These are phyloP conservation scores for Tragelaphus scriptus DNA, from an alignment of 2,113 vertebrate species.

Conservation along the genomic window DNA sequence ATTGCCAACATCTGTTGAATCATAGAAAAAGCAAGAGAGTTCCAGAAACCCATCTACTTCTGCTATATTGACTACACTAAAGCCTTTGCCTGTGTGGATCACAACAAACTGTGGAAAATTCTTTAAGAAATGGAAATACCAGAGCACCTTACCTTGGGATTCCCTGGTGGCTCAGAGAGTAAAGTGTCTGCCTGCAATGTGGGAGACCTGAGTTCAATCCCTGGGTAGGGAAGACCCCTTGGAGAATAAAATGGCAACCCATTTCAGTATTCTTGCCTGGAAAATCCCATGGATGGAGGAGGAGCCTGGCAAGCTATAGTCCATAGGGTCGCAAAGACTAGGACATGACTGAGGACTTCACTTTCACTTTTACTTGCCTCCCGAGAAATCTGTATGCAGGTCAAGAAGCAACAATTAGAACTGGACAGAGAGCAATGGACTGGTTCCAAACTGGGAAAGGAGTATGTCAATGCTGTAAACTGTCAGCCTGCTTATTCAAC, in stretches of 20 bases:
- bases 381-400: neutral
- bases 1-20: neutral
- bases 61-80: neutral
- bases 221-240: neutral
- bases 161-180: neutral
- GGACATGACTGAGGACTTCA: neutral
- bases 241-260: neutral
- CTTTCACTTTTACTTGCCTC: neutral
- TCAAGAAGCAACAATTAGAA: neutral
- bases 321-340: neutral
- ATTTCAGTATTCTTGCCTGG: neutral
- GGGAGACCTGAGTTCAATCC: neutral
- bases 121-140: neutral
- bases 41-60: neutral
- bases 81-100: neutral
- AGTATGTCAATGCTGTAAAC: neutral
- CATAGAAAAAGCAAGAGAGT: neutral
- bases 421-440: neutral
- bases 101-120: neutral
- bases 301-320: neutral
- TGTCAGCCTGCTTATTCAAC: neutral
- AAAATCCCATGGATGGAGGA: neutral
- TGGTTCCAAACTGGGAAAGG: neutral
- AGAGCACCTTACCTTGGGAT: neutral
- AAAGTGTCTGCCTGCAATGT: neutral